Conservation (phyloP, 2,113 vertebrate species). For the Austrofundulus limnaeus region DNA sequence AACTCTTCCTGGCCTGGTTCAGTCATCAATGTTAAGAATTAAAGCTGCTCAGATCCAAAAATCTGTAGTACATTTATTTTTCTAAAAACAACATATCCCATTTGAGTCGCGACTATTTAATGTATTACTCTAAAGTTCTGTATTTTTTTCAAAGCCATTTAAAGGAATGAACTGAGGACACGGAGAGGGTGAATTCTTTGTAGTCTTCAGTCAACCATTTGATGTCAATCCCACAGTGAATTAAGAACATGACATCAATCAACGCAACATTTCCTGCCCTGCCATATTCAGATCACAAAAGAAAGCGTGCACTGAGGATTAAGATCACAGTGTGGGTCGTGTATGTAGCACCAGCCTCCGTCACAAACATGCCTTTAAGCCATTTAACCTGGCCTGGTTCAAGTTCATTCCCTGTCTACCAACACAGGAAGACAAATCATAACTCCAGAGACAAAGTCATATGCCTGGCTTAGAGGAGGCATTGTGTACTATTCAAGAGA, state of each 20-base stretch:
- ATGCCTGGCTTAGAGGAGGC: conserved; percentile 24
- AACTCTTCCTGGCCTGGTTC: conserved; percentile 48
- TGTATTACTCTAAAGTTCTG: background rate
- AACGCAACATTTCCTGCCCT: conserved; percentile 17
- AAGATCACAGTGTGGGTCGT: conserved; percentile 46
- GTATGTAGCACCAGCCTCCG: conserved; percentile 38
- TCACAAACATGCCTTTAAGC: conserved; percentile 33
- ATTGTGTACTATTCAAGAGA: conserved; percentile 22
- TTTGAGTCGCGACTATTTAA: background rate
- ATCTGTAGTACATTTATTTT: conserved; percentile 18
- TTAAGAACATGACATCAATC: conserved; percentile 9
- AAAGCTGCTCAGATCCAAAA: conserved; percentile 19
- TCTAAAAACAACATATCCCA: conserved; percentile 1
- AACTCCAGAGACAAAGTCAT: conserved; percentile 23
- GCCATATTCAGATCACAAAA: conserved; percentile 29
- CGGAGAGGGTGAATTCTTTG: background rate
- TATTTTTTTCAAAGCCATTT: background rate
- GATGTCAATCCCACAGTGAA: conserved; percentile 34
- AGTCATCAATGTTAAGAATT: conserved; percentile 29
- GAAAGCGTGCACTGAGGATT: conserved; percentile 44
- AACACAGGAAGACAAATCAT: conserved; percentile 41
- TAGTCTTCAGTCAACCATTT: conserved; percentile 43
- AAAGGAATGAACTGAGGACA: conserved; percentile 63
- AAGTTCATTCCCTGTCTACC: conserved; percentile 43
- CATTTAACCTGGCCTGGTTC: conserved; percentile 25